Conservation (phyloP, 2,797 vertebrate species). For the Sternotherus odoratus region DNA sequence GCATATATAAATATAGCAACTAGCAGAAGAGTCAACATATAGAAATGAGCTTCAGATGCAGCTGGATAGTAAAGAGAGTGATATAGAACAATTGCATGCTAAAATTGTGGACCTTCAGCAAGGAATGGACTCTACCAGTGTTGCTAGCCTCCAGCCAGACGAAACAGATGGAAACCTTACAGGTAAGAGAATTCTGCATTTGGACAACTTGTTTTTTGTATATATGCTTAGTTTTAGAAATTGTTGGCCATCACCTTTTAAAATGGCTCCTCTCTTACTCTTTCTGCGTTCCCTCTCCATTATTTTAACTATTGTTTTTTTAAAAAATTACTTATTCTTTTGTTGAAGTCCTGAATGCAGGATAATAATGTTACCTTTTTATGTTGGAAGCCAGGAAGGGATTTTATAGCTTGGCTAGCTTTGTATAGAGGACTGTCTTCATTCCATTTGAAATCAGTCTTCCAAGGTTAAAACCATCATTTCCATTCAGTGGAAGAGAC, state of each 20-base stretch:
- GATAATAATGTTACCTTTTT: not conserved
- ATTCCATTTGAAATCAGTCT: not conserved
- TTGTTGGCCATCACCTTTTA: not conserved
- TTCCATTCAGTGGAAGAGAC: not conserved
- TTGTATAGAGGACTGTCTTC: not conserved
- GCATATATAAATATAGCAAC: constrained; percentile 86
- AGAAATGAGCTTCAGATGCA: constrained; percentile 98
- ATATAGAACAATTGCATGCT: constrained; percentile 95
- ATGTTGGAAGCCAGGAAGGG: not conserved
- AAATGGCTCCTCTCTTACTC: not conserved
- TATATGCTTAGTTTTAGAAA: not conserved
- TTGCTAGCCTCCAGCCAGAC: constrained; percentile 93
- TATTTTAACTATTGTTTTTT: not conserved
- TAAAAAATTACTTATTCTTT: not conserved
- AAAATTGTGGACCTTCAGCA: constrained; percentile 93
- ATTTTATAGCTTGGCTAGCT: not conserved
- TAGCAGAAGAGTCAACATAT: constrained; percentile 91
- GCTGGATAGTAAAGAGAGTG: constrained; percentile 98
- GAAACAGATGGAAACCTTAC: constrained; percentile 93
- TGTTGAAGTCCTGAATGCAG: not conserved
- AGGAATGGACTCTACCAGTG: constrained; percentile 94
- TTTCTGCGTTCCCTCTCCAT: not conserved
- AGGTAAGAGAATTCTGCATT: constrained; percentile 81
- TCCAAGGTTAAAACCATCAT: not conserved
- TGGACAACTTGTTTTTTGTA: not conserved